Evolutionary conservation across 2,113 vertebrate species (phyloP), one percentile per base, ranked within the genome.

Genomic region (Chauna torquata): DNA sequence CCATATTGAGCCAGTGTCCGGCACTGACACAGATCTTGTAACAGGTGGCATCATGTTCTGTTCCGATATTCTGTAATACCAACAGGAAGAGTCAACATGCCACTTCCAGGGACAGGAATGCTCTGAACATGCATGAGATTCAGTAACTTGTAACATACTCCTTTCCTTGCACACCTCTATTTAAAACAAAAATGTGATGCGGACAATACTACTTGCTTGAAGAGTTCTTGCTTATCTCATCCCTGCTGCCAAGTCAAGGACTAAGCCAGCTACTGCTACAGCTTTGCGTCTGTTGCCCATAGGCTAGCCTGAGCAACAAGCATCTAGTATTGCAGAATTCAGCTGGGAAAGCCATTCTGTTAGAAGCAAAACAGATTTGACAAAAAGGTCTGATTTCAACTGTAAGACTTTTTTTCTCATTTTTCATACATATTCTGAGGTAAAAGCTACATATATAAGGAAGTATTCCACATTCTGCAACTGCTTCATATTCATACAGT

Each of bases 1-100:
- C 99, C 99, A 99, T 94, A 99, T 99, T 88, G 99, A 99, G 91
- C 98, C 98, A 77, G 99, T 98, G 94, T 99, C 99, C 94, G 99
- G 98, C 96, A 99, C 99, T 47, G 99, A 98, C 96, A 99, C 97
- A 96, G 99, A 98, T 45, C 99, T 99, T 54, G 99, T 99, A 85
- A 99, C 99, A 69, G 99, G 98, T 54, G 99, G 99, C 97, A 99
- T 98, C 97, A 98, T 98, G 96, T 98, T 99, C 97, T 98, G 98
- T 88, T 99, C 99, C 58, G 99, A 99, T 80, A 99, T 98, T 98
- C 99, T 99, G 95, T 11, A 98, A 98, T 70, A 96, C 49, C 97
- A 94, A 97, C 78, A 97, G 95, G 75, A 80, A 95, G 86, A 96
- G 91, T 97, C 71, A 97, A 92, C 62, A 96, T 28, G 44, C 72